These are phyloP conservation scores for Morpho deidamia DNA, from an alignment of 2,888 invertebrate genomes.

Conservation along the genomic window DNA sequence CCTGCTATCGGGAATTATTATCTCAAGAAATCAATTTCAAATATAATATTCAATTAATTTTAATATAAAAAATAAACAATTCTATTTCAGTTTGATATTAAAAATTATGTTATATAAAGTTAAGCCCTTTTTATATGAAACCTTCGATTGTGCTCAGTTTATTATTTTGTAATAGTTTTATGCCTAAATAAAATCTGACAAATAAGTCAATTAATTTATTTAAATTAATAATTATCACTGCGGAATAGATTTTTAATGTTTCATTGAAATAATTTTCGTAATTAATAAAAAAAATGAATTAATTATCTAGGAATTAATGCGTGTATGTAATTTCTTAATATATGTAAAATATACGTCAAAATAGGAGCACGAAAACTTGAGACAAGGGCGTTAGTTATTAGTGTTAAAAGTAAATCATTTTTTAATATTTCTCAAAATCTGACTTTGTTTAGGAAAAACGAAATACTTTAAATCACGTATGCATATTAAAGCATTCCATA, in stretches of 20 bases:
- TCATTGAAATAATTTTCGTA: constrained; percentile 16
- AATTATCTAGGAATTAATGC: constrained; percentile 11
- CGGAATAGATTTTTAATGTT: constrained; percentile 12
- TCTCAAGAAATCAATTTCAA: no score
- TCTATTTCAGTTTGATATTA: no score
- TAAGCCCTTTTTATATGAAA: no score
- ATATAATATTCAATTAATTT: no score
- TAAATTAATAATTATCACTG: constrained; percentile 17
- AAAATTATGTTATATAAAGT: no score
- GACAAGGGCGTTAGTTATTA: background rate
- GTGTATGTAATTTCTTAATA: constrained; percentile 12
- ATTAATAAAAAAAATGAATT: constrained; percentile 4
- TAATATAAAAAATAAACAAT: no score
- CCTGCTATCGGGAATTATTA: no score
- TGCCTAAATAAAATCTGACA: constrained; percentile 18
- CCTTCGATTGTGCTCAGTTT: constrained; percentile 3
- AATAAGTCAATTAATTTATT: constrained; percentile 26
- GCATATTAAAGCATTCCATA: no score
- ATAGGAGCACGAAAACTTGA: constrained; percentile 2
- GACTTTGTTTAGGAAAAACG: background rate
- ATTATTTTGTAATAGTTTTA: constrained; percentile 5
- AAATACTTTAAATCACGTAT: no score
- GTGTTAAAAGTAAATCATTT: background rate
- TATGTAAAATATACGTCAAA: constrained; percentile 14
- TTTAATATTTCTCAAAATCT: constrained; percentile 1